Evolutionary conservation across 2,888 invertebrate species (phyloP).

Genomic region (Apamea sordens): DNA sequence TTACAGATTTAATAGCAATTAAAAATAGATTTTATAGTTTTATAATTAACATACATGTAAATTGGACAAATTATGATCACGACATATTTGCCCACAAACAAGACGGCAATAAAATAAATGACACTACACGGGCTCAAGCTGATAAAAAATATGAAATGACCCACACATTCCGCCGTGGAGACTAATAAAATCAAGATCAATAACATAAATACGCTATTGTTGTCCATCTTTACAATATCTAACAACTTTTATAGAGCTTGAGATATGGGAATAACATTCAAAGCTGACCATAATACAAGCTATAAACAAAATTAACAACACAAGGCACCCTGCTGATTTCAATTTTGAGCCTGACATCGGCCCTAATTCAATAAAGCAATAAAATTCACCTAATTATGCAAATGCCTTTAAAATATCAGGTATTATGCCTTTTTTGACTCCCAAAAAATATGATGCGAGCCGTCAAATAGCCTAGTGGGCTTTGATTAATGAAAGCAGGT

Average conservation of each 20-base stretch:
- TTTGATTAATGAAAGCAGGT: slow-evolving; percentile 83
- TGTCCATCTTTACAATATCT: slow-evolving; percentile 83
- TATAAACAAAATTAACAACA: slow-evolving; percentile 91
- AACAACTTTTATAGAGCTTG: slow-evolving; percentile 86
- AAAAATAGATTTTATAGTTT: slow-evolving; percentile 63
- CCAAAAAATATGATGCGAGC: slow-evolving; percentile 85
- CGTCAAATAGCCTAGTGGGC: slow-evolving; percentile 80
- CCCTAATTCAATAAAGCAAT: slow-evolving; percentile 91
- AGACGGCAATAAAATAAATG: slow-evolving; percentile 66
- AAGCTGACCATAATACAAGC: slow-evolving; percentile 88
- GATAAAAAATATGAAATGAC: slow-evolving; percentile 69
- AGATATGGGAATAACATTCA: slow-evolving; percentile 88
- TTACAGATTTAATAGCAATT: slow-evolving; percentile 56
- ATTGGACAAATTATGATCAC: slow-evolving; percentile 63
- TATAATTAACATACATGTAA: slow-evolving; percentile 69
- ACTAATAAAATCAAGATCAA: slow-evolving; percentile 86
- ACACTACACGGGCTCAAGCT: slow-evolving; percentile 56
- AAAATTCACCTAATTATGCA: slow-evolving; percentile 91
- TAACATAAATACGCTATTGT: slow-evolving; percentile 87
- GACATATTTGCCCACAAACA: slow-evolving; percentile 59
- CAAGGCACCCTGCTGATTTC: slow-evolving; percentile 88
- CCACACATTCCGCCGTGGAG: slow-evolving; percentile 69
- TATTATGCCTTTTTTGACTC: slow-evolving; percentile 84
- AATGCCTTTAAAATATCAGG: slow-evolving; percentile 88
- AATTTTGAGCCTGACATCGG: slow-evolving; percentile 90